Conservation (phyloP, 2,797 vertebrate genomes). For the Rhabdophis nuchalis region DNA sequence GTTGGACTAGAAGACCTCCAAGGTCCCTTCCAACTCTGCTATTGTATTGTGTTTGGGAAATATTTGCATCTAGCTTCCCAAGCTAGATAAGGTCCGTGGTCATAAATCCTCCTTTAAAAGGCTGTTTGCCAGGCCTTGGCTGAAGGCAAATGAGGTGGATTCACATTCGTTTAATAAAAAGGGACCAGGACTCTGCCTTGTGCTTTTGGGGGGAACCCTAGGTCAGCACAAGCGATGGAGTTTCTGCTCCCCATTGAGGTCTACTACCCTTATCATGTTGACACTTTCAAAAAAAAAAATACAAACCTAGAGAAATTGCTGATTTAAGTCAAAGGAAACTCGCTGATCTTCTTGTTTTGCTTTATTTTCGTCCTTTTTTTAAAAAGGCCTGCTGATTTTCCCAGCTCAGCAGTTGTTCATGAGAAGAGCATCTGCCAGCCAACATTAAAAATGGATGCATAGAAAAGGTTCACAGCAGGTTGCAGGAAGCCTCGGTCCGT, state of each 20-base stretch:
- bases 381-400: not conserved
- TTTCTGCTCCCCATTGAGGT: not conserved
- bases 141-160: too few relatives aligned
- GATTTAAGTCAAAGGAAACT: not conserved
- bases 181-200: too few relatives aligned
- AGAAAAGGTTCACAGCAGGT: not conserved
- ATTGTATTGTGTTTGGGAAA: too few relatives aligned
- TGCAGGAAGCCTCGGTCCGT: not conserved
- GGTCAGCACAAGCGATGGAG: not conserved
- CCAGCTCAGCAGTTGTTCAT: not conserved
- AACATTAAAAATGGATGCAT: not conserved
- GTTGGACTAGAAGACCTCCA: too few relatives aligned
- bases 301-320: not conserved
- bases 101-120: too few relatives aligned
- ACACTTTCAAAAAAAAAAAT: not conserved
- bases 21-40: too few relatives aligned
- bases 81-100: too few relatives aligned
- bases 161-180: too few relatives aligned
- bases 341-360: not conserved
- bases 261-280: not conserved
- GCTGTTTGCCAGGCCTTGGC: too few relatives aligned
- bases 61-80: too few relatives aligned
- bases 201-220: too few relatives aligned
- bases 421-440: not conserved
- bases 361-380: not conserved